Percentiles rank a stretch among this genome's conserved stretches.
These are phyloP conservation scores for Sycophila texana DNA, from an alignment of 2,888 invertebrate species.

Conservation along the genomic window DNA sequence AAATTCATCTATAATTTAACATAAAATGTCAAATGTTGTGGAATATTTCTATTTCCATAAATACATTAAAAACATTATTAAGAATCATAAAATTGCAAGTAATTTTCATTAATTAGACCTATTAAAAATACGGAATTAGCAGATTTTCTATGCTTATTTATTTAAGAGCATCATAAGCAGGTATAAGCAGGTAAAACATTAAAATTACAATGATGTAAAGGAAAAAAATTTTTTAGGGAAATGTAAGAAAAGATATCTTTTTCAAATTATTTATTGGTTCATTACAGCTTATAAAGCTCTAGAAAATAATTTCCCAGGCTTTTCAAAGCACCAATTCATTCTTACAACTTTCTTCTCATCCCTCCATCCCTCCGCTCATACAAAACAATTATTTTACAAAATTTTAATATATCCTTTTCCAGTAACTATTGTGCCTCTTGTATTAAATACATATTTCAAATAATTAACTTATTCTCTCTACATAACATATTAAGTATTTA, in stretches of 20 bases:
- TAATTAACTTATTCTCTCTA: conserved; percentile 5
- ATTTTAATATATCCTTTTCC: conserved; percentile 46
- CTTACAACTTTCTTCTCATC: conserved; percentile 40
- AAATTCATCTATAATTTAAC: too few relatives aligned
- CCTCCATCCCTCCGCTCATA: conserved; percentile 34
- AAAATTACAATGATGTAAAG: not conserved
- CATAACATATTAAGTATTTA: conserved; percentile 31
- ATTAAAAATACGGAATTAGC: too few relatives aligned
- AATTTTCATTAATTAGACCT: too few relatives aligned
- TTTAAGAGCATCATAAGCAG: too few relatives aligned
- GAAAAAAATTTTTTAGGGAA: conserved; percentile 1
- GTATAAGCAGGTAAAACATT: too few relatives aligned
- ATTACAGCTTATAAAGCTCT: conserved; percentile 42
- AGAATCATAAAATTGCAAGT: too few relatives aligned
- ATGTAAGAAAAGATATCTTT: conserved; percentile 31
- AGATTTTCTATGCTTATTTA: too few relatives aligned
- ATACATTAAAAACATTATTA: too few relatives aligned
- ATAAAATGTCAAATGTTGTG: too few relatives aligned
- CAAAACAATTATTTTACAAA: conserved; percentile 53
- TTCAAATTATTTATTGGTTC: conserved; percentile 35
- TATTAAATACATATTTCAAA: too few relatives aligned
- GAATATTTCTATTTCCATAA: too few relatives aligned
- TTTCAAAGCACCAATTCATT: conserved; percentile 52
- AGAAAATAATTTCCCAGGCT: conserved; percentile 43
- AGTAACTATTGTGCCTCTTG: conserved; percentile 2